Conservation (phyloP, 2,113 vertebrate genomes). For the Rhea pennata region DNA sequence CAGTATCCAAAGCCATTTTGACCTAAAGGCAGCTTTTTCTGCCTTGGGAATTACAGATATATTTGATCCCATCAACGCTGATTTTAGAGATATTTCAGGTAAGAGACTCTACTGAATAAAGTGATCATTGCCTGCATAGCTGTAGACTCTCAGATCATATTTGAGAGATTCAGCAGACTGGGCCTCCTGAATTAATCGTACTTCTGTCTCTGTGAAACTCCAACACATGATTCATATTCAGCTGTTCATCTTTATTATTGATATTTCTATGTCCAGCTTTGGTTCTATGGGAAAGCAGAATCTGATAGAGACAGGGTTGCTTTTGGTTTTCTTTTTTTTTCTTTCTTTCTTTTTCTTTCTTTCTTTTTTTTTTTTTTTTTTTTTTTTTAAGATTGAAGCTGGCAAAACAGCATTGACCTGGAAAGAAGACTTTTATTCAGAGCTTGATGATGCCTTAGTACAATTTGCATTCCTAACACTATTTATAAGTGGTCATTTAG, state of each 20-base stretch:
- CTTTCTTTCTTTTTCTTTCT: too few species aligned
- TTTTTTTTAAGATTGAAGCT: not conserved
- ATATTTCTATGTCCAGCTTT: not conserved
- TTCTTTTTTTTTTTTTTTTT: not conserved
- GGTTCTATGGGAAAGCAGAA: not conserved
- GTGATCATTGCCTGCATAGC: not conserved
- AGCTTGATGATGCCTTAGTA: not conserved
- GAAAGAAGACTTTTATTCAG: not conserved
- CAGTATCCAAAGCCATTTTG: conserved; percentile 86
- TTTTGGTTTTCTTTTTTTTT: not conserved
- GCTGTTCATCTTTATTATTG: not conserved
- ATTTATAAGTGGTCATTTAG: not conserved
- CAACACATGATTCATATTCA: not conserved
- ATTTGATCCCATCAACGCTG: conserved; percentile 84
- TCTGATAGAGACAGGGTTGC: not conserved
- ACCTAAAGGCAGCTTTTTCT: conserved; percentile 83
- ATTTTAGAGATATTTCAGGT: conserved; percentile 93
- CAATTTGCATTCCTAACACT: not conserved
- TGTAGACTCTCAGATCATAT: not conserved
- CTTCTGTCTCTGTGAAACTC: not conserved
- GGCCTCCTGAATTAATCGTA: not conserved
- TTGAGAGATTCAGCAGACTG: not conserved
- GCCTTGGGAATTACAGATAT: conserved; percentile 86
- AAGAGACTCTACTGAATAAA: conserved; percentile 24
- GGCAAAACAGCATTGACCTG: not conserved